Percentiles rank a stretch among this genome's conserved stretches.
phyloP scores from a whole-genome alignment of 1,140 invertebrate species.

The Rhagoletis pomonella region DNA sequence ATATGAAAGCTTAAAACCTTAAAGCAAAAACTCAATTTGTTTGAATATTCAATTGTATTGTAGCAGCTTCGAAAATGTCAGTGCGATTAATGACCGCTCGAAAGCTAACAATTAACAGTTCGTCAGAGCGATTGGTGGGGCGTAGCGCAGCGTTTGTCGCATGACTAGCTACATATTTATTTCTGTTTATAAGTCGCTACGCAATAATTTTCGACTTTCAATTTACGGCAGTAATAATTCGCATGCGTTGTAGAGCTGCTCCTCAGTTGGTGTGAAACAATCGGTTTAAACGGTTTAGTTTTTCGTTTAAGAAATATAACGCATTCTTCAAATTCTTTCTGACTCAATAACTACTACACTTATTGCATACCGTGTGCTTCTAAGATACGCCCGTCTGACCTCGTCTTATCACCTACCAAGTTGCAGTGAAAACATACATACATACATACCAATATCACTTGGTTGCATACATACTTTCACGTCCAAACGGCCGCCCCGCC shows the following conservation, averaged over 20 bases:
- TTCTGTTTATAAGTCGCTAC: neutral
- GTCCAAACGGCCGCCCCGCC: no score
- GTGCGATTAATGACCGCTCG: neutral
- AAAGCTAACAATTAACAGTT: slow-evolving; percentile 31
- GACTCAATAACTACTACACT: no score
- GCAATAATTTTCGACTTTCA: neutral
- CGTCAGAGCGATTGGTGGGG: neutral
- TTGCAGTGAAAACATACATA: neutral
- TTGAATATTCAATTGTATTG: slow-evolving; percentile 25
- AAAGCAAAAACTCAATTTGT: neutral
- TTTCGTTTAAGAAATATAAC: neutral
- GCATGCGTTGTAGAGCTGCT: neutral
- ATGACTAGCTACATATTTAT: neutral
- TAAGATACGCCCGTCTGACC: neutral
- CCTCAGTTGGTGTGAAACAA: neutral
- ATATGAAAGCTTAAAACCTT: neutral
- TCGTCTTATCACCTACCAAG: neutral
- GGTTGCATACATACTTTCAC: neutral
- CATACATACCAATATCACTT: neutral
- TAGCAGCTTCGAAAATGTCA: neutral
- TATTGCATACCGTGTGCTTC: neutral
- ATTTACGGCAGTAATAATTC: neutral
- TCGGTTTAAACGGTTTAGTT: neutral
- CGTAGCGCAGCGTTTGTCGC: neutral
- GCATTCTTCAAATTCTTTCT: neutral